Percentiles rank a stretch among this genome's conserved stretches.
Evolutionary conservation across 2,797 vertebrate species (phyloP).

Genomic region (Leucoraja ocellata): DNA sequence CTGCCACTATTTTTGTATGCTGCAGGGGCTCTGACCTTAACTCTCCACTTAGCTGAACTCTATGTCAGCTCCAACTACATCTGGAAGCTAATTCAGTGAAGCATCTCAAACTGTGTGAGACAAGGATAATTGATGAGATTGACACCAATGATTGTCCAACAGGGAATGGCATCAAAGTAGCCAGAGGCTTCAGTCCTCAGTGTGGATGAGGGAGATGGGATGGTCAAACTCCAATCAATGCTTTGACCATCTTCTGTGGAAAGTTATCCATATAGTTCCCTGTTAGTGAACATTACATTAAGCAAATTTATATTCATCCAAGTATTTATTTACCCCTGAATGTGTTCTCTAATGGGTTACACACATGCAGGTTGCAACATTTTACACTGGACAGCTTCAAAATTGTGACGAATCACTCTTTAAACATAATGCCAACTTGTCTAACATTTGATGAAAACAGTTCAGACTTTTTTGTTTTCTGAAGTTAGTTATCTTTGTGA

Average conservation of each 20-base stretch:
- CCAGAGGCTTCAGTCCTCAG: neutral
- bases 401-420: neutral
- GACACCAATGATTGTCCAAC: neutral
- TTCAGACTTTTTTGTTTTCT: neutral
- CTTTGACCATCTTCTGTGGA: neutral
- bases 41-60: neutral
- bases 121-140: slow-evolving; percentile 27
- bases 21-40: slow-evolving; percentile 30
- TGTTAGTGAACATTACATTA: neutral
- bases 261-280: neutral
- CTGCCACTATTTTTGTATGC: slow-evolving; percentile 12
- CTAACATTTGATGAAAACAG: neutral
- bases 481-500: neutral
- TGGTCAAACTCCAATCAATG: neutral
- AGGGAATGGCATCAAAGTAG: neutral
- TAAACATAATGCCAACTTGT: neutral
- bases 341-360: neutral
- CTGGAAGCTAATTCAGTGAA: slow-evolving; percentile 30
- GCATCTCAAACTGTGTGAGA: slow-evolving; percentile 26
- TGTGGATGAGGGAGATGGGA: neutral
- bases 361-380: neutral
- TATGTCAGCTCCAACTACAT: neutral
- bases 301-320: neutral
- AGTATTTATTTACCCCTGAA: neutral
- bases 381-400: neutral